Conservation (phyloP, 2,888 invertebrate species). For the Eilema sororculum region DNA sequence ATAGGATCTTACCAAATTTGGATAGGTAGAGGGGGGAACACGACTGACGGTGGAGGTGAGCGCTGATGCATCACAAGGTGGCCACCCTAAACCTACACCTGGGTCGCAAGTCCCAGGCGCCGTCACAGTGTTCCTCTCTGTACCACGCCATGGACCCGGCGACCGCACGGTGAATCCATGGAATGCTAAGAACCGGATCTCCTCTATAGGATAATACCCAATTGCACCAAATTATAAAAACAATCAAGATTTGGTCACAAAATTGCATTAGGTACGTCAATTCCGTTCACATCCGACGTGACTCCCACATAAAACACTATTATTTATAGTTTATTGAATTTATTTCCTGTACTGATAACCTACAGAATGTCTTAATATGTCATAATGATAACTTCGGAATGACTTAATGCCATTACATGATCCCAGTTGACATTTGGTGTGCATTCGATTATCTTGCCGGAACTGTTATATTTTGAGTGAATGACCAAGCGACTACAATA, state of each 20-base stretch:
- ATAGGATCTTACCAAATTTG: no score
- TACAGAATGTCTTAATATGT: not conserved
- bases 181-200: no score
- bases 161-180: no score
- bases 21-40: no score
- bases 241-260: not conserved
- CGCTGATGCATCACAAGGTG: no score
- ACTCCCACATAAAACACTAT: not conserved
- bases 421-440: not conserved
- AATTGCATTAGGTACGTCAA: not conserved
- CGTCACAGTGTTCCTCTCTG: no score
- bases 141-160: no score
- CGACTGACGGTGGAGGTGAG: no score
- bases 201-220: no score
- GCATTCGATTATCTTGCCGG: not conserved
- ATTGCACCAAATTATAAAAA: not conserved
- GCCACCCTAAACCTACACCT: no score
- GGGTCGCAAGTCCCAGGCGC: no score
- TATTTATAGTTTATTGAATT: slow-evolving; percentile 37
- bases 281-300: slow-evolving; percentile 1
- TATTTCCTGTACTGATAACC: slow-evolving; percentile 44
- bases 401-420: not conserved
- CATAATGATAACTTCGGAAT: not conserved
- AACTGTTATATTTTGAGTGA: not conserved
- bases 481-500: not conserved